Conservation (phyloP, 2,888 invertebrate genomes). For the Macroteleia sp. region DNA sequence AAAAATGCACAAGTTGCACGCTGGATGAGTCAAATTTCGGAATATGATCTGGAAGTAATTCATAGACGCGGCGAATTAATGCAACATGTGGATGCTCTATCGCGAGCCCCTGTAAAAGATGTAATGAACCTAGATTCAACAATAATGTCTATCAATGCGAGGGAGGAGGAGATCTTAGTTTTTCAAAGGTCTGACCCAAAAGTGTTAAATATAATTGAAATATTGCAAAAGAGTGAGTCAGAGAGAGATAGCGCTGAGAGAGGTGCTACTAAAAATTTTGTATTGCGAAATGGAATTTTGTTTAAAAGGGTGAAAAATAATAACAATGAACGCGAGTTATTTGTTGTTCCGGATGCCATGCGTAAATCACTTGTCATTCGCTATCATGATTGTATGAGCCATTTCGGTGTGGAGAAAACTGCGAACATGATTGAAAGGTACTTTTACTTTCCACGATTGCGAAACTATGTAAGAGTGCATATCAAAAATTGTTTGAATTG, state of each 20-base stretch:
- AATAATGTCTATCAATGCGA: constrained; percentile 5
- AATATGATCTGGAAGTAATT: constrained; percentile 23
- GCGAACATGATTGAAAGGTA: constrained; percentile 16
- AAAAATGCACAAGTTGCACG: constrained; percentile 9
- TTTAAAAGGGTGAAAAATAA: not conserved
- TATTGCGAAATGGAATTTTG: constrained; percentile 6
- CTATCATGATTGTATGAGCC: constrained; percentile 56
- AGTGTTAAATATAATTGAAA: not conserved
- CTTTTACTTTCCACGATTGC: constrained; percentile 64
- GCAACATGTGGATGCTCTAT: constrained; percentile 38
- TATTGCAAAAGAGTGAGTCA: constrained; percentile 75
- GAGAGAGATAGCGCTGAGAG: not conserved
- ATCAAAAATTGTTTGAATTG: constrained; percentile 65
- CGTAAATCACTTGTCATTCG: constrained; percentile 33
- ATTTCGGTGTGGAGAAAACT: constrained; percentile 39
- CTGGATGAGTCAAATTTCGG: constrained; percentile 23
- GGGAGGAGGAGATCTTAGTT: constrained; percentile 1
- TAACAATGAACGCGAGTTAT: constrained; percentile 6
- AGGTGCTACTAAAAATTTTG: not conserved
- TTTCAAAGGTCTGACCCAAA: constrained; percentile 24
- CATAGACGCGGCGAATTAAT: constrained; percentile 20
- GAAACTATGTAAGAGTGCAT: constrained; percentile 44
- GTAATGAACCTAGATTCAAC: not conserved
- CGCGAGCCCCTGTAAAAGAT: constrained; percentile 19
- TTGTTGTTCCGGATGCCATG: constrained; percentile 33